Percentiles rank a stretch among this genome's conserved stretches.
These are phyloP conservation scores for Drosophila meridiana DNA, from an alignment of 2,888 invertebrate species.

Conservation along the genomic window DNA sequence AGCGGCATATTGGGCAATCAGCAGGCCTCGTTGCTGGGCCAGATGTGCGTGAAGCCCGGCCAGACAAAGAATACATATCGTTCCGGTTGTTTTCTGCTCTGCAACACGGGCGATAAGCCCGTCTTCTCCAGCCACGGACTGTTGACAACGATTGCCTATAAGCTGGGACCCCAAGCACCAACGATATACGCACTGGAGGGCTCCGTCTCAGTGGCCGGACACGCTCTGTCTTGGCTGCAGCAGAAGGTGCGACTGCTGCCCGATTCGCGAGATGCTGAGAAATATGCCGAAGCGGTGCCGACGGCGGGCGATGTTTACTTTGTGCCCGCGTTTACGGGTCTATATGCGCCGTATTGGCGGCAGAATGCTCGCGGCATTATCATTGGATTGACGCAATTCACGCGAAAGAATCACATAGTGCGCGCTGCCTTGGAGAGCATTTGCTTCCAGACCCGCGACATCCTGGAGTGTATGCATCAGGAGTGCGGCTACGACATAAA, in stretches of 20 bases:
- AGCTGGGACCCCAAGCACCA: conserved; percentile 92
- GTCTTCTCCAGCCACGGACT: conserved; percentile 95
- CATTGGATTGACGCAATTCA: conserved; percentile 96
- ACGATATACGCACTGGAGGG: conserved; percentile 98
- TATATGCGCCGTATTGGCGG: conserved; percentile 99
- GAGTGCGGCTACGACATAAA: conserved; percentile 94
- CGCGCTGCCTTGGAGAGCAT: conserved; percentile 97
- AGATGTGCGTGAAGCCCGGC: conserved; percentile 94
- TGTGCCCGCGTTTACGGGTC: conserved; percentile 98
- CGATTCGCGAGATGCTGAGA: conserved; percentile 89
- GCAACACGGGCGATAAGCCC: conserved; percentile 95
- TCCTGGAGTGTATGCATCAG: conserved; percentile 96
- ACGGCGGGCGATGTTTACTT: conserved; percentile 98
- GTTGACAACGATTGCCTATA: conserved; percentile 95
- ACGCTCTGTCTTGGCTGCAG: conserved; percentile 96
- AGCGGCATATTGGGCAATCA: conserved; percentile 96
- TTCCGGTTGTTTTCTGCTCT: conserved; percentile 97
- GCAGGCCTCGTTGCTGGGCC: conserved; percentile 96
- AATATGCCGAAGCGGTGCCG: conserved; percentile 91
- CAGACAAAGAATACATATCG: conserved; percentile 98
- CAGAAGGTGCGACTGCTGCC: conserved; percentile 95
- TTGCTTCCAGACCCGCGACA: conserved; percentile 97
- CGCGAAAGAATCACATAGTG: conserved; percentile 96
- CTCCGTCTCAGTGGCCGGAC: conserved; percentile 96
- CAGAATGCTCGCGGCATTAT: conserved; percentile 96